Conservation (phyloP, 2,113 vertebrate species). For the Campylomormyrus tamandua region DNA sequence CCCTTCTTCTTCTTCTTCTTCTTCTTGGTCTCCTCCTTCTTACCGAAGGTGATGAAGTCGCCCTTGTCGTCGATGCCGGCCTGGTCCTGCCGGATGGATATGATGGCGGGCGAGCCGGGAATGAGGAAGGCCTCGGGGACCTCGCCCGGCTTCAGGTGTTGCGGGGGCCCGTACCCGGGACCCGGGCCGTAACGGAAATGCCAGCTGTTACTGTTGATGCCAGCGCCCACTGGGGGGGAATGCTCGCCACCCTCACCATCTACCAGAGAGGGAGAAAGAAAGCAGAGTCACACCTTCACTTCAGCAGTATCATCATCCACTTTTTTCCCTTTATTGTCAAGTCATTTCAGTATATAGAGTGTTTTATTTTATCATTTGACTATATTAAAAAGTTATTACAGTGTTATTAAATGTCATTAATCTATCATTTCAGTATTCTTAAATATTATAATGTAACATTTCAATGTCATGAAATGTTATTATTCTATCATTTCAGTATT, state of each 20-base stretch:
- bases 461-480: not conserved
- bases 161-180: conserved; percentile 65
- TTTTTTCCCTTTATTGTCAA: not conserved
- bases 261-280: conserved; percentile 48
- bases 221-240: conserved; percentile 92
- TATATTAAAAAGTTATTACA: not conserved
- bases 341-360: not conserved
- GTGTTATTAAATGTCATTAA: not conserved
- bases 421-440: not conserved
- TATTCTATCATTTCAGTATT: not conserved
- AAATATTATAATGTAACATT: not conserved
- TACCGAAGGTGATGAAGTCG: conserved; percentile 98
- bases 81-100: conserved; percentile 91
- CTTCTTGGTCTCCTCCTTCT: conserved; percentile 87
- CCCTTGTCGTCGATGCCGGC: conserved; percentile 87
- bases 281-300: not conserved
- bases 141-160: conserved; percentile 85
- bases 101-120: conserved; percentile 96
- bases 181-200: conserved; percentile 91
- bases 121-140: conserved; percentile 99
- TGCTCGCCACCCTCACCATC: conserved; percentile 91
- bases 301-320: not conserved
- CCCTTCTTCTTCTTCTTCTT: conserved; percentile 99
- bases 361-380: not conserved
- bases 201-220: conserved; percentile 99